Evolutionary conservation across 2,888 invertebrate genomes (phyloP).

Genomic region (Apotomis betuletana): DNA sequence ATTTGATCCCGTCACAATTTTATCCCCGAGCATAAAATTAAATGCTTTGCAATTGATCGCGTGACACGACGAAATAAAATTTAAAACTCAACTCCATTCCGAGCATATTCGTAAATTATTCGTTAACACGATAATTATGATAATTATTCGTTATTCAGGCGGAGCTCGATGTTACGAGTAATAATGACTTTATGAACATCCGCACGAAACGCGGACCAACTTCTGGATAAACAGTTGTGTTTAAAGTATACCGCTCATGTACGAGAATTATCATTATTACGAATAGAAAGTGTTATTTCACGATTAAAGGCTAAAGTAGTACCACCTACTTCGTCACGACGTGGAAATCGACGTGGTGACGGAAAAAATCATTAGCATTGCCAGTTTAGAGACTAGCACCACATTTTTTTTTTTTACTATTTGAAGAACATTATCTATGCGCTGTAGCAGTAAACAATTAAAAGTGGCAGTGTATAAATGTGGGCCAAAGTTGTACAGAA

Average conservation of each 20-base stretch:
- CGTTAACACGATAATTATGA: conserved; percentile 25
- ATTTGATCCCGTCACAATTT: not conserved
- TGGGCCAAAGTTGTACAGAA: too few relatives aligned
- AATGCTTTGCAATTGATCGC: not conserved
- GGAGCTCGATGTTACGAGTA: not conserved
- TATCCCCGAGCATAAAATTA: conserved; percentile 3
- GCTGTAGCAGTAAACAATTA: too few relatives aligned
- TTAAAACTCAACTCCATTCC: conserved; percentile 9
- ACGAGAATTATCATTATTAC: too few relatives aligned
- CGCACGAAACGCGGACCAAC: conserved; percentile 1
- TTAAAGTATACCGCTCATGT: not conserved
- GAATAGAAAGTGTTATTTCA: too few relatives aligned
- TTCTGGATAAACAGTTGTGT: not conserved
- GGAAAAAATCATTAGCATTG: too few relatives aligned
- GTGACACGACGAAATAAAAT: conserved; percentile 10
- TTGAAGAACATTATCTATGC: too few relatives aligned
- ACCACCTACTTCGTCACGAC: too few relatives aligned
- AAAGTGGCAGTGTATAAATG: too few relatives aligned
- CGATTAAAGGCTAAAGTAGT: too few relatives aligned
- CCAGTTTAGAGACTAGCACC: too few relatives aligned
- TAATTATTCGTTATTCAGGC: conserved; percentile 16
- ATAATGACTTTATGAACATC: conserved; percentile 22
- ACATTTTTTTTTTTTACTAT: too few relatives aligned
- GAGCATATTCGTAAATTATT: conserved; percentile 26
- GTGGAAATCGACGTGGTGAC: too few relatives aligned